phyloP scores from a whole-genome alignment of 2,888 invertebrate species.

The Mantis religiosa region DNA sequence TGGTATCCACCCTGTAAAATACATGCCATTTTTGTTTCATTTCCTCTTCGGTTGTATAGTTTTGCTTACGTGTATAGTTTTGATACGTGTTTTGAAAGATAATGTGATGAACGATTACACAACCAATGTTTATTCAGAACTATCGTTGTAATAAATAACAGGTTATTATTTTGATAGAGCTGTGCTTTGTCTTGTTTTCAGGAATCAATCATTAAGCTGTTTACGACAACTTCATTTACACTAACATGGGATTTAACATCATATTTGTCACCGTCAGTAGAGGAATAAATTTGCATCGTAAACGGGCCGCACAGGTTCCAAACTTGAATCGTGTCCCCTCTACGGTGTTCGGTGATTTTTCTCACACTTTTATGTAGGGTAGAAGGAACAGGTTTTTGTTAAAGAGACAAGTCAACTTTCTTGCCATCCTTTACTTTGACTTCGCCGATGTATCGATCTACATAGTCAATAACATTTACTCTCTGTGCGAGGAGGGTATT shows the following conservation, averaged over 20 bases:
- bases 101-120: too few species aligned
- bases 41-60: too few species aligned
- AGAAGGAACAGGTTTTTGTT: background rate
- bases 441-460: background rate
- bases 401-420: background rate
- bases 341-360: background rate
- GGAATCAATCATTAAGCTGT: background rate
- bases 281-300: background rate
- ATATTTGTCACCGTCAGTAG: background rate
- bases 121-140: too few species aligned
- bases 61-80: too few species aligned
- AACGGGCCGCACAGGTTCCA: background rate
- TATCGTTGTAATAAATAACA: too few species aligned
- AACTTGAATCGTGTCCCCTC: background rate
- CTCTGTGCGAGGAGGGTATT: background rate
- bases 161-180: background rate
- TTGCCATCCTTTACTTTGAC: background rate
- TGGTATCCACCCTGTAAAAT: too few species aligned
- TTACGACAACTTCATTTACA: too few species aligned
- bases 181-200: background rate
- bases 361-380: background rate
- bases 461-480: background rate
- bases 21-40: too few species aligned
- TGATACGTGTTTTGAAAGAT: too few species aligned
- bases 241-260: background rate